These are phyloP conservation scores for Eremophila alpestris DNA, from an alignment of 2,797 vertebrate genomes.

Conservation along the genomic window DNA sequence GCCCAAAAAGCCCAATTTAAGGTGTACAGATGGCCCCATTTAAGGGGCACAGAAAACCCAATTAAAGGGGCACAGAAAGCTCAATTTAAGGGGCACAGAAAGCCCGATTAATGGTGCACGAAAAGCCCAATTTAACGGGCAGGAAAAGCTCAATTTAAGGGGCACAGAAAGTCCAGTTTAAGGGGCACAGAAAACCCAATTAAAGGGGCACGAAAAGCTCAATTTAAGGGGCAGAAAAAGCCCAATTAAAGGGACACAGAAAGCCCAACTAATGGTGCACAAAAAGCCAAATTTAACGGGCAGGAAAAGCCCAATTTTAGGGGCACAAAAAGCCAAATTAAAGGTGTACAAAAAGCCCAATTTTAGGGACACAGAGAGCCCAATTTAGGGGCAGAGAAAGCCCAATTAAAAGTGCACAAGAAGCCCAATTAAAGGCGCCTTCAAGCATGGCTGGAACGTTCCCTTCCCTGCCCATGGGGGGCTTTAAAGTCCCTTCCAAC, in stretches of 20 bases:
- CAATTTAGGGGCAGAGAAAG: background rate
- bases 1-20: background rate
- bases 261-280: background rate
- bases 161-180: background rate
- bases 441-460: background rate
- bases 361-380: too few relatives aligned
- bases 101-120: background rate
- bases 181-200: background rate
- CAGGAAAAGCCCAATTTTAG: too few relatives aligned
- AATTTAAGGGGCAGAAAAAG: background rate
- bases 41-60: background rate
- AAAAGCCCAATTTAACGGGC: background rate
- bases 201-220: background rate
- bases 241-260: too few relatives aligned
- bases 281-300: background rate
- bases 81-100: background rate
- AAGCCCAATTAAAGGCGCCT: background rate
- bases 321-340: too few relatives aligned
- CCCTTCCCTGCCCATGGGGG: background rate
- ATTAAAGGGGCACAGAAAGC: fast-evolving
- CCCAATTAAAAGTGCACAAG: too few relatives aligned
- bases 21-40: too few relatives aligned
- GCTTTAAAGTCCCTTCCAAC: background rate
- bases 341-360: too few relatives aligned
- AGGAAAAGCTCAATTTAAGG: too few relatives aligned